Evolutionary conservation across 64 coral and sea anemone genomes (phyloP).

Genomic region (Exaiptasia diaphana): DNA sequence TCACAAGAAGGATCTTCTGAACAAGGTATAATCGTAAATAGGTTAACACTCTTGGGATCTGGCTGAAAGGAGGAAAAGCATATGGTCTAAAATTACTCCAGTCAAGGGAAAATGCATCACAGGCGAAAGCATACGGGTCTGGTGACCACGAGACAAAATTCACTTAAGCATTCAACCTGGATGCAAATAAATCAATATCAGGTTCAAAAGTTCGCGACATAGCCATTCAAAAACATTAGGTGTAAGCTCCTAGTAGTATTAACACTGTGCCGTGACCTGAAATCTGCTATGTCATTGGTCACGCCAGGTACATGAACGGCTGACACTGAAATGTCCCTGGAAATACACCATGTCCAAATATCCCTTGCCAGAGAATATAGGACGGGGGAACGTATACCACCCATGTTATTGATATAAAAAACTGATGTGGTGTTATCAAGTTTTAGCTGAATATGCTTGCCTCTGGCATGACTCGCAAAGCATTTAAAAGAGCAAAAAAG

Average conservation of each 20-base stretch:
- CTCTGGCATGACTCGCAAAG: background rate
- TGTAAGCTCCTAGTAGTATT: slow-evolving; percentile 5
- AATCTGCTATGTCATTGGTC: background rate
- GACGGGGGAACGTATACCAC: background rate
- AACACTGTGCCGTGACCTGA: background rate
- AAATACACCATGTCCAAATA: background rate
- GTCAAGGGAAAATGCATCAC: slow-evolving; percentile 10
- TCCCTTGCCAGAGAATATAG: background rate
- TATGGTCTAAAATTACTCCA: background rate
- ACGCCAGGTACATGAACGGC: background rate
- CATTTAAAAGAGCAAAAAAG: background rate
- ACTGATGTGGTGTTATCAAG: slow-evolving; percentile 38
- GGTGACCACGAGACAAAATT: slow-evolving; percentile 26
- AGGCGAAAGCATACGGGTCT: background rate
- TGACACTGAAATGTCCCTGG: background rate
- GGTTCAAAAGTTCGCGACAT: background rate
- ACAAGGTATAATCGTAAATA: slow-evolving; percentile 29
- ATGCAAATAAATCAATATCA: slow-evolving; percentile 1
- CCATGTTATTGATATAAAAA: slow-evolving; percentile 22
- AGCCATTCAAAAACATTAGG: background rate
- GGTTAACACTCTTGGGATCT: background rate
- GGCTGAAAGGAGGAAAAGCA: background rate
- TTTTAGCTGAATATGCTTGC: background rate
- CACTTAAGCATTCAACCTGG: slow-evolving; percentile 7
- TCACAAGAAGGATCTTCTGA: background rate